Percentiles rank a stretch among this genome's conserved stretches.
Conservation (phyloP, 2,113 vertebrate genomes). For the Platichthys flesus region DNA sequence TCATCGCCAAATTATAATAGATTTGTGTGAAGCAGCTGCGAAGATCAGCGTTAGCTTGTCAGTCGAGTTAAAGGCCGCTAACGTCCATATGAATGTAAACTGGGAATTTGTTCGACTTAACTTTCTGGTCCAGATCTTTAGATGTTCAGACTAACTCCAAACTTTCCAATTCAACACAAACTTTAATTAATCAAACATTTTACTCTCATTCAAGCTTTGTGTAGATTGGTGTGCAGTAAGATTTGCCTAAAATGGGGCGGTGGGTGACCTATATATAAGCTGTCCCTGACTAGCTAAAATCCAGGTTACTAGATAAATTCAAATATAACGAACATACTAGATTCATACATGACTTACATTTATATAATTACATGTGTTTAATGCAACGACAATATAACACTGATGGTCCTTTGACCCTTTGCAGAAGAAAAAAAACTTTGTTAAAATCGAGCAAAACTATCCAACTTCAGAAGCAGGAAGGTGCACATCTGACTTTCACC, state of each 20-base stretch:
- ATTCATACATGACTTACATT: no score
- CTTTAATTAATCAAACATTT: not conserved
- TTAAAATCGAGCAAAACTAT: no score
- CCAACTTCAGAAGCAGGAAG: not conserved
- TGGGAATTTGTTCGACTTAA: slow-evolving; percentile 3
- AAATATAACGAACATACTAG: not conserved
- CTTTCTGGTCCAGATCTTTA: not conserved
- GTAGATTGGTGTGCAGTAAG: not conserved
- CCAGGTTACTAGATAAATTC: not conserved
- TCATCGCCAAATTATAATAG: not conserved
- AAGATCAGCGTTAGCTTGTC: slow-evolving; percentile 1
- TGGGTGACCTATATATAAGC: slow-evolving; percentile 51
- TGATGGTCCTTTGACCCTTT: no score
- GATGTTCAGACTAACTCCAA: not conserved
- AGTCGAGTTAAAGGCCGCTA: slow-evolving; percentile 46
- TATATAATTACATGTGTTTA: no score
- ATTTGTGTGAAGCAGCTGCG: not conserved
- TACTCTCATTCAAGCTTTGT: not conserved
- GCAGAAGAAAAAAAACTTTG: no score
- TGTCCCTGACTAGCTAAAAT: not conserved
- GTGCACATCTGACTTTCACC: not conserved
- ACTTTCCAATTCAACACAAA: not conserved
- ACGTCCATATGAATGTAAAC: slow-evolving; percentile 47
- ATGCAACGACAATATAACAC: no score
- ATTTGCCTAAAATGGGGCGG: not conserved